phyloP scores from a whole-genome alignment of 2,113 vertebrate genomes.

The Phalacrocorax brasilianus region DNA sequence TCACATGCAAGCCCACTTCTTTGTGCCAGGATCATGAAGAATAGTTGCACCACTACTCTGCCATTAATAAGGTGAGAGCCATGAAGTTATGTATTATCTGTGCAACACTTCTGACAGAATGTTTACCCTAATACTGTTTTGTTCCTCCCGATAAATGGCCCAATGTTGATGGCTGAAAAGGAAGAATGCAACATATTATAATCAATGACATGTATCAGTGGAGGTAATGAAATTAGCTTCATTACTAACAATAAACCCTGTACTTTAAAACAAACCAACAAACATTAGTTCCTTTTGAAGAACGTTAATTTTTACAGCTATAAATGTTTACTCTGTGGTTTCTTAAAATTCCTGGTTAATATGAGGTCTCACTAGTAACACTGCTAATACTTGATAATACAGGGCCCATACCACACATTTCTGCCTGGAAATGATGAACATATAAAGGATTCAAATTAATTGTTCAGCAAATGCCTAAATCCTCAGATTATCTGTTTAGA shows the following conservation, averaged over 20 bases:
- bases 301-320: not conserved
- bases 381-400: not conserved
- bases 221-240: not conserved
- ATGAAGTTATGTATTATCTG: not conserved
- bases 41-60: not conserved
- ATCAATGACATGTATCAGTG: not conserved
- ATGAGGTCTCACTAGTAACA: not conserved
- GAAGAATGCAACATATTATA: not conserved
- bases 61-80: not conserved
- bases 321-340: not conserved
- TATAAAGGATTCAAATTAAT: accelerated
- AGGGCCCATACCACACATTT: not conserved
- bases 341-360: not conserved
- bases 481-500: not conserved
- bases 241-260: not conserved
- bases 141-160: not conserved
- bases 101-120: not conserved
- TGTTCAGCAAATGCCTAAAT: not conserved
- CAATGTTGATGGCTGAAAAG: not conserved
- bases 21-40: not conserved
- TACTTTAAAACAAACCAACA: not conserved
- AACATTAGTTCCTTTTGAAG: not conserved
- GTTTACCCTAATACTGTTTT: not conserved
- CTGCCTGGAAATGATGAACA: not conserved
- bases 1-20: not conserved